phyloP scores from a whole-genome alignment of 1,140 invertebrate species.

The Lethocerus indicus region DNA sequence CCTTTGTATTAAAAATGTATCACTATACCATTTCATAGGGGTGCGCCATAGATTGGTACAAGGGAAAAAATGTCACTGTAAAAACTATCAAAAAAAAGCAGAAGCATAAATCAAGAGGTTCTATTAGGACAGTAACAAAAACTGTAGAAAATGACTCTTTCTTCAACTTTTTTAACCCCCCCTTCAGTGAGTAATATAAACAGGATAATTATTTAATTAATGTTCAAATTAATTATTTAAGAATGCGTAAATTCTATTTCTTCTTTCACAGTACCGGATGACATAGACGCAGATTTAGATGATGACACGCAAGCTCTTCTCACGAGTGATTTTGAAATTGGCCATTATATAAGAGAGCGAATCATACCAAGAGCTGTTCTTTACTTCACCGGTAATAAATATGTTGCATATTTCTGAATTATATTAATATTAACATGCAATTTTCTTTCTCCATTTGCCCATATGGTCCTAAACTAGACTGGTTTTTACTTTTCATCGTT shows the following conservation, averaged over 20 bases:
- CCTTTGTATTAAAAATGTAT: not conserved
- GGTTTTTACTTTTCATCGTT: not conserved
- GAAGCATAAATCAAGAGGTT: constrained; percentile 89
- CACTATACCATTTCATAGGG: constrained; percentile 32
- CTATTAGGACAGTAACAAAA: constrained; percentile 84
- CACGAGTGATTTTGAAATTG: constrained; percentile 90
- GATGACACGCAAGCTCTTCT: constrained; percentile 58
- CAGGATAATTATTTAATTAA: not conserved
- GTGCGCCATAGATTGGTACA: constrained; percentile 85
- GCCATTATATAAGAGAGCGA: constrained; percentile 89
- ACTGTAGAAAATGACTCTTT: constrained; percentile 88
- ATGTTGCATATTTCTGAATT: not conserved
- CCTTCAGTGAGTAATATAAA: constrained; percentile 23
- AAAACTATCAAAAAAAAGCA: constrained; percentile 97
- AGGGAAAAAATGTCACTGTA: constrained; percentile 92
- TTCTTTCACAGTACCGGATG: constrained; percentile 33
- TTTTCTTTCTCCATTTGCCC: not conserved
- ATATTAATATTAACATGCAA: not conserved
- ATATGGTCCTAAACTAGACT: not conserved
- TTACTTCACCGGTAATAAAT: constrained; percentile 64
- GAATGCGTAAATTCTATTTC: not conserved
- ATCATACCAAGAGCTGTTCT: constrained; percentile 85
- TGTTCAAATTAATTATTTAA: not conserved
- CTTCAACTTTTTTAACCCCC: constrained; percentile 97
- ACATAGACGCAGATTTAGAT: constrained; percentile 47